Evolutionary conservation across 2,797 vertebrate species (phyloP).

Genomic region (Sebastiscus tertius): DNA sequence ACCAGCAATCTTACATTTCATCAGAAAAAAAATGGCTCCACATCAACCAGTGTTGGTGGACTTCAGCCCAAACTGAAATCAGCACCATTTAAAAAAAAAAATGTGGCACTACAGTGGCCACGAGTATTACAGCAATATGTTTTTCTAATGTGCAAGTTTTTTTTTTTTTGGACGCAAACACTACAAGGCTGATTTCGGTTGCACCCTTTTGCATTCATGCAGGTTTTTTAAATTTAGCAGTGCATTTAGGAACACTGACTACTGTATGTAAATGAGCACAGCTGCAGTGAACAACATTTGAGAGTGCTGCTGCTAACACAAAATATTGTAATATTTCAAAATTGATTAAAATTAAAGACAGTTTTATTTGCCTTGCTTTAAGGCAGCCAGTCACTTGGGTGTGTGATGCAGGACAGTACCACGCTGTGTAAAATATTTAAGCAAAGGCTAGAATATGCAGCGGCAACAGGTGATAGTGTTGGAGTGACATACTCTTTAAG

Average conservation of each 20-base stretch:
- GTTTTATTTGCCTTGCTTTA: background rate
- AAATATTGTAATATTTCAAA: background rate
- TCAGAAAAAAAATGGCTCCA: background rate
- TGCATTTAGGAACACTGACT: background rate
- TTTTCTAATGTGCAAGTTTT: background rate
- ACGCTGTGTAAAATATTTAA: background rate
- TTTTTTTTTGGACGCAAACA: background rate
- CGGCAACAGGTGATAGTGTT: background rate
- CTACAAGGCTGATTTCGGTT: background rate
- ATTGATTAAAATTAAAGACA: background rate
- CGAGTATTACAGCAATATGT: background rate
- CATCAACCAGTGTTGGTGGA: conserved; percentile 7
- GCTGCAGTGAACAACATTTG: background rate
- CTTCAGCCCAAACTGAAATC: conserved; percentile 13
- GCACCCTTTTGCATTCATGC: background rate
- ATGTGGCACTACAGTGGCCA: background rate
- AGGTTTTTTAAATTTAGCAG: background rate
- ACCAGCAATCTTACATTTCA: conserved; percentile 19
- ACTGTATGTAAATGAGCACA: background rate
- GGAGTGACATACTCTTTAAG: background rate
- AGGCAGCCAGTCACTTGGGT: background rate
- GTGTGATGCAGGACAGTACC: background rate
- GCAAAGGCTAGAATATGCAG: background rate
- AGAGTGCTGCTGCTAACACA: background rate
- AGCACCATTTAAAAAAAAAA: background rate